Evolutionary conservation across 2,888 invertebrate genomes (phyloP).

Genomic region (Drosophila prolongata): DNA sequence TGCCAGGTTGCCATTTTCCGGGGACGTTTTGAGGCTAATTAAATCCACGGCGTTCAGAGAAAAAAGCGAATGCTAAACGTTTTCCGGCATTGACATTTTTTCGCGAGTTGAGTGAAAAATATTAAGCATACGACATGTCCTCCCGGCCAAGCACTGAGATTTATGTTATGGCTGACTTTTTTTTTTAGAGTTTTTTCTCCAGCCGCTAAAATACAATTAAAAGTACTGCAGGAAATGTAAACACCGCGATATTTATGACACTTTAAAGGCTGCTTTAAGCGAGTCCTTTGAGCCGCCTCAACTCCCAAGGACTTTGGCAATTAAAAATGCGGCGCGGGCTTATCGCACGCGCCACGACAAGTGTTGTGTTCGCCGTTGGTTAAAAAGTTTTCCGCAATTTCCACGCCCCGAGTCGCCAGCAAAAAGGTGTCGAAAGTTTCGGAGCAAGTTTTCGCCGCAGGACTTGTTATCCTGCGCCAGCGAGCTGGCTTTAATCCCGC

Average conservation of each 20-base stretch:
- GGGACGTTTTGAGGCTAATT: constrained; percentile 70
- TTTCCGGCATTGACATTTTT: constrained; percentile 77
- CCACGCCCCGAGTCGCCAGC: constrained; percentile 17
- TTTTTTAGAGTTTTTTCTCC: constrained; percentile 13
- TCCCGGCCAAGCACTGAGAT: constrained; percentile 30
- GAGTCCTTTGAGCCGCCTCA: constrained; percentile 2
- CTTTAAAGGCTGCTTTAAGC: constrained; percentile 56
- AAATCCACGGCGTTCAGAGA: constrained; percentile 58
- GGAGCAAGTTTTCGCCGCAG: constrained; percentile 40
- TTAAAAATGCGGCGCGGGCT: constrained; percentile 73
- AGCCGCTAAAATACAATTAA: too few species aligned
- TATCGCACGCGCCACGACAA: constrained; percentile 73
- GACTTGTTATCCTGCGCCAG: constrained; percentile 34
- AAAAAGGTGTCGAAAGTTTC: constrained; percentile 51
- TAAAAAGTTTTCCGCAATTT: constrained; percentile 62
- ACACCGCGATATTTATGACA: constrained; percentile 66
- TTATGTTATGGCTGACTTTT: constrained; percentile 43
- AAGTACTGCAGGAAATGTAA: constrained; percentile 56
- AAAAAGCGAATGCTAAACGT: constrained; percentile 68
- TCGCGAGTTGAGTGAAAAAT: constrained; percentile 37
- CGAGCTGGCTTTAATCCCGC: constrained; percentile 65
- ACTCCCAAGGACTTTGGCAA: constrained; percentile 55
- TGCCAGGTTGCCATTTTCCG: constrained; percentile 64
- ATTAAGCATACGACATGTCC: constrained; percentile 67
- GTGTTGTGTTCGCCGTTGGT: constrained; percentile 44